These are phyloP conservation scores for Tolmerus cingulatus DNA, from an alignment of 2,888 invertebrate genomes.

Conservation along the genomic window DNA sequence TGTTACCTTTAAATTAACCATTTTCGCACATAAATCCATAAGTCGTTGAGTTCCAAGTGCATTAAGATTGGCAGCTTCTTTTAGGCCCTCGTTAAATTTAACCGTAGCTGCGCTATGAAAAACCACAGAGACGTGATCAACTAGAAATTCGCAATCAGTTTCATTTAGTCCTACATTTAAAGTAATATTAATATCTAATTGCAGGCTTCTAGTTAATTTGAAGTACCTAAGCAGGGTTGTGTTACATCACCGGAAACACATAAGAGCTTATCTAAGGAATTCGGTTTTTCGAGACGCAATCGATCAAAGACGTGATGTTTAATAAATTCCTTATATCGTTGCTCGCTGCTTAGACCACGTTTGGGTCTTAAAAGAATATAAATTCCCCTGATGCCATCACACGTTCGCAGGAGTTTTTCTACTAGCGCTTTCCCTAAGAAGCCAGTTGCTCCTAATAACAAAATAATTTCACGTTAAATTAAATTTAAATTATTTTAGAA, in stretches of 20 bases:
- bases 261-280: conserved; percentile 72
- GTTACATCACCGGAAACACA: conserved; percentile 81
- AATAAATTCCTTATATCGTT: conserved; percentile 76
- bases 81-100: conserved; percentile 90
- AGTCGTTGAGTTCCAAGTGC: conserved; percentile 87
- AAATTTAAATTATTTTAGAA: background rate
- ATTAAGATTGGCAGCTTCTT: conserved; percentile 87
- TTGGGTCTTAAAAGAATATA: conserved; percentile 84
- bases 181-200: background rate
- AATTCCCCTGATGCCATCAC: conserved; percentile 78
- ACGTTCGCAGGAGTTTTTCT: conserved; percentile 89
- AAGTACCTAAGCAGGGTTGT: conserved; percentile 68
- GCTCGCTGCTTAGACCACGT: conserved; percentile 73
- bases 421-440: conserved; percentile 93
- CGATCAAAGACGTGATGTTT: conserved; percentile 80
- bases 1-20: conserved; percentile 75
- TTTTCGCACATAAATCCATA: conserved; percentile 81
- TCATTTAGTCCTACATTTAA: conserved; percentile 55
- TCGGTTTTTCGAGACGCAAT: conserved; percentile 71
- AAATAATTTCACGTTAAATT: background rate
- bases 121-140: conserved; percentile 78
- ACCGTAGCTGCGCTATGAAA: conserved; percentile 98
- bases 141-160: conserved; percentile 70
- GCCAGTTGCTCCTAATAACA: conserved; percentile 75
- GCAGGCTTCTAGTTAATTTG: background rate